phyloP scores from a whole-genome alignment of 2,797 vertebrate species.

The Parauchenoglanis punctatus region DNA sequence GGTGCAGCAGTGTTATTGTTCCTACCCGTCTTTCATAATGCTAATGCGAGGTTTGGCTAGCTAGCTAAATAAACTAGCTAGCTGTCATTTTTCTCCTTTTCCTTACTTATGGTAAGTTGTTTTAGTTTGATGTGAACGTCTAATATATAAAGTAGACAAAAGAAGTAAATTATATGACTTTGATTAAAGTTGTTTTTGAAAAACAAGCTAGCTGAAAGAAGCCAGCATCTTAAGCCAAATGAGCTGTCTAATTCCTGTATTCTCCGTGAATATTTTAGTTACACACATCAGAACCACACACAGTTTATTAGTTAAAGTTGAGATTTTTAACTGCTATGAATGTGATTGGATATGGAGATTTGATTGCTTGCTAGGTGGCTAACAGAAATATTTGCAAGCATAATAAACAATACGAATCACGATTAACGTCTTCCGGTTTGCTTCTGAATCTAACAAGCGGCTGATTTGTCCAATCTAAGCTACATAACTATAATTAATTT shows the following conservation, averaged over 20 bases:
- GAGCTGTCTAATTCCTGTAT: neutral
- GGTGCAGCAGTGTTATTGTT: conserved; percentile 57
- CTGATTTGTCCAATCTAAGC: neutral
- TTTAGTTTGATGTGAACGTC: neutral
- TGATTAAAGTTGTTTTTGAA: neutral
- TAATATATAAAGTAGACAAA: neutral
- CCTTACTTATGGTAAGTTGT: conserved; percentile 24
- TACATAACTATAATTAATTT: neutral
- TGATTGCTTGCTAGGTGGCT: neutral
- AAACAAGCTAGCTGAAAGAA: neutral
- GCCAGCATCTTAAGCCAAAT: neutral
- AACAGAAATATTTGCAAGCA: neutral
- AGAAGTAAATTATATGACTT: neutral
- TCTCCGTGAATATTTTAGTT: neutral
- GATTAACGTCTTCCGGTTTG: neutral
- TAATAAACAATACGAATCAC: neutral
- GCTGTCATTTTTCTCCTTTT: neutral
- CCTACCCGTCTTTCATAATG: conserved; percentile 39
- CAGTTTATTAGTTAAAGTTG: neutral
- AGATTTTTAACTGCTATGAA: neutral
- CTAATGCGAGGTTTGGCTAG: conserved; percentile 10
- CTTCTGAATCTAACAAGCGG: neutral
- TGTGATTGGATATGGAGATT: neutral
- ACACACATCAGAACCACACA: neutral
- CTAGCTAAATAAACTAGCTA: conserved; percentile 8